A percentile compares a stretch with the other conserved stretches of the same genome.
These are phyloP conservation scores for Pseudochirops corinnae DNA, from an alignment of 2,797 vertebrate species.

Conservation along the genomic window DNA sequence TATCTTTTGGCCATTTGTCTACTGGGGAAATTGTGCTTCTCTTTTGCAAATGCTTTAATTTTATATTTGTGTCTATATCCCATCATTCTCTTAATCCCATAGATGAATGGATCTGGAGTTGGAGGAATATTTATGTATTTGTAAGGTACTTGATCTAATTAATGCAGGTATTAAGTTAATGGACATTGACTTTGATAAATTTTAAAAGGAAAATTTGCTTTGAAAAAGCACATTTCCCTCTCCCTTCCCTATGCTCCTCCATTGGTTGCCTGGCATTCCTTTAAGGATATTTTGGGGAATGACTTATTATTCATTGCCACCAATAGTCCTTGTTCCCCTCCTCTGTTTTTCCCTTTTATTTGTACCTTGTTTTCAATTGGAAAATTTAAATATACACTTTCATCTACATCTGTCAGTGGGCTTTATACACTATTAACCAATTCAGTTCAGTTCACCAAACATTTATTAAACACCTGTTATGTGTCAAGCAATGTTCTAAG, in stretches of 20 bases:
- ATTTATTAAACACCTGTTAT: not conserved
- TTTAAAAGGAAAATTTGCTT: slow-evolving; percentile 47
- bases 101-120: slow-evolving; percentile 12
- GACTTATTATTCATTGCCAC: not conserved
- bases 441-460: not conserved
- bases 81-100: slow-evolving; percentile 76
- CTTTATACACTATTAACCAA: not conserved
- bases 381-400: not conserved
- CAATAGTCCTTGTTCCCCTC: not conserved
- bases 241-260: not conserved
- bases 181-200: slow-evolving; percentile 41
- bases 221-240: not conserved
- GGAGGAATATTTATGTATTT: slow-evolving; percentile 56
- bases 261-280: not conserved
- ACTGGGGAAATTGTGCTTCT: slow-evolving; percentile 33
- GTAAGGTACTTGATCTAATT: slow-evolving; percentile 53
- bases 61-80: slow-evolving; percentile 14
- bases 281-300: not conserved
- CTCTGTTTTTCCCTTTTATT: not conserved
- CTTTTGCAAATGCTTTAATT: slow-evolving; percentile 61
- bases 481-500: not conserved
- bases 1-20: not conserved
- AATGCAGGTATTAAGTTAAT: slow-evolving; percentile 59
- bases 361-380: not conserved
- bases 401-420: not conserved